phyloP scores from a whole-genome alignment of 92 coral and sea anemone genomes.

The Paragorgia papillata region DNA sequence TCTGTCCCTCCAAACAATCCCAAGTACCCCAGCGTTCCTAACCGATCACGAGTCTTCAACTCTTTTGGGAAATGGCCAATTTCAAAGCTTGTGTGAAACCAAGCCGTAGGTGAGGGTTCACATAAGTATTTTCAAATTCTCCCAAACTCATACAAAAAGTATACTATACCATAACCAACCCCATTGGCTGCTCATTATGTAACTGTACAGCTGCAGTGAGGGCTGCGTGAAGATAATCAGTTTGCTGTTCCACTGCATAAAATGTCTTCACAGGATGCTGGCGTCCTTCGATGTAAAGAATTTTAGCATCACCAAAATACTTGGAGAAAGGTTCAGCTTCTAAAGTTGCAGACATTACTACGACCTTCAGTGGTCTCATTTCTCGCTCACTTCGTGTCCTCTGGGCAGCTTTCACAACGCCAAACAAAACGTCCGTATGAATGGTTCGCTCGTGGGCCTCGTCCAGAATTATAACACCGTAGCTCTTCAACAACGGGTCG shows the following conservation, averaged over 20 bases:
- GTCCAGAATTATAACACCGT: conserved; percentile 83
- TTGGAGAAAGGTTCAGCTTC: conserved; percentile 94
- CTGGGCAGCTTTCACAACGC: conserved; percentile 92
- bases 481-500: conserved; percentile 80
- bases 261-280: conserved; percentile 87
- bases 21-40: too few species aligned
- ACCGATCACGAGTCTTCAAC: too few species aligned
- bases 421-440: conserved; percentile 95
- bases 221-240: conserved; percentile 91
- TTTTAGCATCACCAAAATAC: conserved; percentile 81
- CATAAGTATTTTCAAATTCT: too few species aligned
- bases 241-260: conserved; percentile 83
- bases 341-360: conserved; percentile 97
- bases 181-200: conserved; percentile 82
- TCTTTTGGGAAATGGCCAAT: too few species aligned
- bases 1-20: too few species aligned
- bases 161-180: too few species aligned
- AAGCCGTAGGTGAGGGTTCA: too few species aligned
- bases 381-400: conserved; percentile 65
- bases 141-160: too few species aligned
- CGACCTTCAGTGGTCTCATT: conserved; percentile 69
- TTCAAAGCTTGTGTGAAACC: too few species aligned
- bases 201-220: conserved; percentile 86
- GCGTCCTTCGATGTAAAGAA: conserved; percentile 93
- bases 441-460: conserved; percentile 98